phyloP scores from a whole-genome alignment of 2,113 vertebrate species.

The Tympanuchus pallidicinctus region DNA sequence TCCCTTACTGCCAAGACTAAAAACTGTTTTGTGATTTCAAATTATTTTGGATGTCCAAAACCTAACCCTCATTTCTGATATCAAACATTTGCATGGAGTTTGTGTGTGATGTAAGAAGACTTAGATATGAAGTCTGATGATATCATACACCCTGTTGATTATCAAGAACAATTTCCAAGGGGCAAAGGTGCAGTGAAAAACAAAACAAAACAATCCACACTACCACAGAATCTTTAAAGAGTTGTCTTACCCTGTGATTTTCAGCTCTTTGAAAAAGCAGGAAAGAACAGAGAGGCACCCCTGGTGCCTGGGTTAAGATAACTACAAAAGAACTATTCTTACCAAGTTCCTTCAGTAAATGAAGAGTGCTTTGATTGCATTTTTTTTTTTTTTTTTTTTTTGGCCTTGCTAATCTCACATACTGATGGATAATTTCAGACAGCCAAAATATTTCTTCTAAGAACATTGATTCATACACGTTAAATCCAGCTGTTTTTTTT shows the following conservation, averaged over 20 bases:
- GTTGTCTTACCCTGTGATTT: neutral
- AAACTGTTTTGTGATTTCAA: neutral
- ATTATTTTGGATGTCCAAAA: neutral
- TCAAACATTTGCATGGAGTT: neutral
- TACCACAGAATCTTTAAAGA: neutral
- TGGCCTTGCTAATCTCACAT: slow-evolving; percentile 45
- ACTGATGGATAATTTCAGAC: slow-evolving; percentile 36
- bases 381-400: neutral
- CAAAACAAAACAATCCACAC: no score
- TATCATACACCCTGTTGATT: neutral
- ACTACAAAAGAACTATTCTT: slow-evolving; percentile 61
- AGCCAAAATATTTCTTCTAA: slow-evolving; percentile 22
- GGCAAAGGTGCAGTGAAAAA: neutral
- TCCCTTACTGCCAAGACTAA: neutral
- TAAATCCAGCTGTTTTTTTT: neutral
- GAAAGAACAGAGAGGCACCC: slow-evolving; percentile 30
- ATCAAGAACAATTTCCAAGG: neutral
- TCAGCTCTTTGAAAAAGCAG: slow-evolving; percentile 18
- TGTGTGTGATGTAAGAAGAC: neutral
- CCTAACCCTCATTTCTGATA: neutral
- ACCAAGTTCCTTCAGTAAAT: slow-evolving; percentile 1
- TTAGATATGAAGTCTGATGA: neutral
- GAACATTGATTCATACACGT: neutral
- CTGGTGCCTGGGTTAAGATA: slow-evolving; percentile 33
- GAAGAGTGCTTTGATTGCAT: slow-evolving; percentile 20